Evolutionary conservation across 2,888 invertebrate species (phyloP), one percentile per base, ranked within the genome.

Genomic region (Perithous albicinctus): DNA sequence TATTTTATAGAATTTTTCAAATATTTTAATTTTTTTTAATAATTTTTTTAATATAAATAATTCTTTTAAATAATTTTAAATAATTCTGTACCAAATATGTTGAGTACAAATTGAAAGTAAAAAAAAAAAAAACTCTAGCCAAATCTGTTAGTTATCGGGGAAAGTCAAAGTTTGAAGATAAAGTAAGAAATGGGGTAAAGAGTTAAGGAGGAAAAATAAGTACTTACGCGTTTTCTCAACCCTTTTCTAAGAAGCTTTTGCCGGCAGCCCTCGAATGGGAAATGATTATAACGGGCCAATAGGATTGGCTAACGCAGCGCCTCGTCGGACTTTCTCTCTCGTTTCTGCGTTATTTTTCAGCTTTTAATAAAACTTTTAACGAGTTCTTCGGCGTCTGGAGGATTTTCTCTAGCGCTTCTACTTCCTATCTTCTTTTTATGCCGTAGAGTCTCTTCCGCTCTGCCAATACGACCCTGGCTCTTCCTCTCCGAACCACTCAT

Each of bases 301-400:
- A 41, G 70, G 46, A 66, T 51, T 38, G 75, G 61, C 48, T 78
- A 76, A 23, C 43, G 59, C 54, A 64, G 29, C 46, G n/a, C 23
- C 26, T 12, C 35, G 64, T 41, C 4, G 15, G 32, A 32, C 41
- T 63, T 70, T 63, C 23, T 66, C 64, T 76, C 18, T 23, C 74
- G 23, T 64, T 43, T 32, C 54, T 43, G 64, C 74, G 64, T 74
- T 77, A 78, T 80, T 73, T 51, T 80, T 59, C 64, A 81, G 63
- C 54, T 78, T 78, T 81, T 81, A 78, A 81, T 81, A 70, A 81
- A 81, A 81, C 78, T 83, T 83, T 80, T 72, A 83, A 83, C 80
- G 74, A 83, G 77, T 74, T 80, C 43, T 78, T 83, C 76, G 48
- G 26, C 67, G 64, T 80, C 74, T 73, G 43, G 48, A 78, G 48